phyloP scores from a whole-genome alignment of 2,888 invertebrate species.

The Neocrepidodera transversa region DNA sequence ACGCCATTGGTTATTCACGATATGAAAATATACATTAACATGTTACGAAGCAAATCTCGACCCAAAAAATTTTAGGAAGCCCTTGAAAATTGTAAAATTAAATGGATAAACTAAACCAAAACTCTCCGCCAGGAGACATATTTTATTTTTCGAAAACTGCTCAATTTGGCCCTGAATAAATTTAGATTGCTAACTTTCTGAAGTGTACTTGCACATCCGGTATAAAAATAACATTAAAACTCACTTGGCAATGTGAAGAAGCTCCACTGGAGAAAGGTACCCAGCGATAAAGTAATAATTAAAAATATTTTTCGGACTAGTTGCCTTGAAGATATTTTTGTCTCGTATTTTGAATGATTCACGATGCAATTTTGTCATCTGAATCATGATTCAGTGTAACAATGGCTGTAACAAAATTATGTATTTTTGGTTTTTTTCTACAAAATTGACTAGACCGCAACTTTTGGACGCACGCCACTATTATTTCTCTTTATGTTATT shows the following conservation, averaged over 20 bases:
- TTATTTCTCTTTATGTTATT: constrained; percentile 18
- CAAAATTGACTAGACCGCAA: constrained; percentile 28
- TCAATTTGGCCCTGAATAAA: no score
- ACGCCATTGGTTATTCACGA: no score
- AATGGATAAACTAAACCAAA: no score
- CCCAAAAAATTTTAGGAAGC: no score
- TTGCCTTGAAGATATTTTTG: constrained; percentile 51
- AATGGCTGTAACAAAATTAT: constrained; percentile 20
- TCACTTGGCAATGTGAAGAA: neutral
- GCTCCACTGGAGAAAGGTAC: constrained; percentile 14
- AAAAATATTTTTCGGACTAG: constrained; percentile 41
- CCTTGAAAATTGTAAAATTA: no score
- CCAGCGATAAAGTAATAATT: constrained; percentile 41
- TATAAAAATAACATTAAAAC: constrained; percentile 8
- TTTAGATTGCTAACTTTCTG: neutral
- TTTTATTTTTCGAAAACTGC: no score
- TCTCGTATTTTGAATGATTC: constrained; percentile 45
- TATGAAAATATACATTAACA: no score
- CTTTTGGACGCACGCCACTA: constrained; percentile 35
- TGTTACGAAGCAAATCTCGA: no score
- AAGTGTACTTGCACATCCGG: constrained; percentile 10
- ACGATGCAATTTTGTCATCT: constrained; percentile 44
- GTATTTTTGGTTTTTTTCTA: constrained; percentile 20
- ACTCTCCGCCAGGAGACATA: no score
- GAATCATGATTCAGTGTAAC: constrained; percentile 34